A percentile compares a stretch with the other conserved stretches of the same genome.
Conservation (phyloP, 2,888 invertebrate genomes). For the Brenthis ino region DNA sequence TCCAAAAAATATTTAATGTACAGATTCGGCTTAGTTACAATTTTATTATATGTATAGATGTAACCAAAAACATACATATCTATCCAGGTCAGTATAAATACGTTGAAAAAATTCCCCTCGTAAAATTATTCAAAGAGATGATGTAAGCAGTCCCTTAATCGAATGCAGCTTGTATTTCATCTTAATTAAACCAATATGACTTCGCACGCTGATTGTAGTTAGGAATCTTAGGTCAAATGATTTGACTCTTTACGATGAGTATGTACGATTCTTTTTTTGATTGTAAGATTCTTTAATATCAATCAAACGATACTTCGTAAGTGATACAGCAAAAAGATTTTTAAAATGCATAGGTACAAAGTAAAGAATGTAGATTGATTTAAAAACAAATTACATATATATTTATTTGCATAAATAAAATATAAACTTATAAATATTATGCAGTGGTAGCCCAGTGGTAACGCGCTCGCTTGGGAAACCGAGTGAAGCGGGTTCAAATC, state of each 20-base stretch:
- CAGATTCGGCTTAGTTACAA: too few species aligned
- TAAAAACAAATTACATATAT: too few species aligned
- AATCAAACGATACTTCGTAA: not conserved
- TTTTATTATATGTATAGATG: too few species aligned
- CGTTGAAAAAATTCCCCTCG: slow-evolving; percentile 20
- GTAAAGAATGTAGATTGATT: too few species aligned
- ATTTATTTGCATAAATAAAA: too few species aligned
- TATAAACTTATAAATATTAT: too few species aligned
- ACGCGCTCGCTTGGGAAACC: too few species aligned
- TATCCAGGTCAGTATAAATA: slow-evolving; percentile 6
- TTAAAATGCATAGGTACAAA: too few species aligned
- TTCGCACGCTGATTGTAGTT: slow-evolving; percentile 78
- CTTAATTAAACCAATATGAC: slow-evolving; percentile 67
- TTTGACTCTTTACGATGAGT: slow-evolving; percentile 54
- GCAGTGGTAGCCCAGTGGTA: too few species aligned
- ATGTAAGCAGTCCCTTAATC: slow-evolving; percentile 60
- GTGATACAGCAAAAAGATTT: too few species aligned
- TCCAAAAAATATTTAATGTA: too few species aligned
- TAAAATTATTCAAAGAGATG: slow-evolving; percentile 53
- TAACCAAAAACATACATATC: not conserved
- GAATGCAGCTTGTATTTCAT: slow-evolving; percentile 69
- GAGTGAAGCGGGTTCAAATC: too few species aligned
- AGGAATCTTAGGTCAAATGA: slow-evolving; percentile 74
- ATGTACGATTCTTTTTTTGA: slow-evolving; percentile 22
- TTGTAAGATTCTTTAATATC: slow-evolving; percentile 6